These are phyloP conservation scores for Paracentrotus lividus DNA, from an alignment of 53 echinoderm and acorn worm species.

Conservation along the genomic window DNA sequence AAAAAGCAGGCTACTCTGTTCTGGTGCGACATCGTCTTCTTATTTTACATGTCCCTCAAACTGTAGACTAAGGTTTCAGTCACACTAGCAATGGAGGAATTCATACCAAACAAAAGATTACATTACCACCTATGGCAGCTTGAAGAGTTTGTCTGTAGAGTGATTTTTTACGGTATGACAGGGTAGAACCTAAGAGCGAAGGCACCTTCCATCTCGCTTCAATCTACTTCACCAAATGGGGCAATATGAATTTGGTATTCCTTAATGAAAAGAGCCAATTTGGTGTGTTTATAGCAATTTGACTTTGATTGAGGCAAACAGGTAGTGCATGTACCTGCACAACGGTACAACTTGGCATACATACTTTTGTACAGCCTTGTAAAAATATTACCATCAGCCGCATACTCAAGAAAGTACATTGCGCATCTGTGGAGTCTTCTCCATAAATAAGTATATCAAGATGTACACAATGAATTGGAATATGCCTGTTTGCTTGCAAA, in stretches of 20 bases:
- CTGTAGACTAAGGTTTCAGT: too few species aligned
- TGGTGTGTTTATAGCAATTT: neutral
- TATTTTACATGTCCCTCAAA: too few species aligned
- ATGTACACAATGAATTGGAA: neutral
- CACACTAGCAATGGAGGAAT: too few species aligned
- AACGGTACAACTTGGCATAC: neutral
- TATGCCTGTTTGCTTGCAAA: neutral
- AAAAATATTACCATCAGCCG: too few species aligned
- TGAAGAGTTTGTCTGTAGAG: too few species aligned
- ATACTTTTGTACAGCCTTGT: neutral
- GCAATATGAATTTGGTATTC: neutral
- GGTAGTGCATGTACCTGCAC: neutral
- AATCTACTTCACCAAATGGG: neutral
- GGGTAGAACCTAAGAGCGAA: neutral
- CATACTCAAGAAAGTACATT: too few species aligned
- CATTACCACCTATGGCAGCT: too few species aligned
- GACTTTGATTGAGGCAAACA: neutral
- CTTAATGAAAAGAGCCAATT: conserved; percentile 11
- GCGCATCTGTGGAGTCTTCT: too few species aligned
- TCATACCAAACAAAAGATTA: too few species aligned
- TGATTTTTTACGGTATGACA: neutral
- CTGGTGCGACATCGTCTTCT: too few species aligned
- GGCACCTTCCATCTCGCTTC: neutral
- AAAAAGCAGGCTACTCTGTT: too few species aligned
- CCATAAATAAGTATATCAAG: neutral